Conservation (phyloP, 2,113 vertebrate species). For the Paraplagusia blochii region DNA sequence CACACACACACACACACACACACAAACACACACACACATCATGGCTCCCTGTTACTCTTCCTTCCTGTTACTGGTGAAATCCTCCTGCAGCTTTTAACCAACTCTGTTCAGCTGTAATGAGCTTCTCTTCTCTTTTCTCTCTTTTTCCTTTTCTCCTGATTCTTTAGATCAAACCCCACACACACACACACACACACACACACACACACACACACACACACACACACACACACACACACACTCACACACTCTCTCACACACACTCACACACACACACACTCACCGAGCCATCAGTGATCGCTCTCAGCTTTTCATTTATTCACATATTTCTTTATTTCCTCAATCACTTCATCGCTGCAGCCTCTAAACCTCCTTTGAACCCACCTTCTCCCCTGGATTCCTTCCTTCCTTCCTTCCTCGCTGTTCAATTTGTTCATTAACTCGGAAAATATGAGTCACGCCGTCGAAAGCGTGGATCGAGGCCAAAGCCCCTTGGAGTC, state of each 20-base stretch:
- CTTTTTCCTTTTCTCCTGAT: not conserved
- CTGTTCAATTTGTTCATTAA: constrained; percentile 16
- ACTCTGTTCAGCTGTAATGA: constrained; percentile 1
- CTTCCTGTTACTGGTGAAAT: constrained; percentile 14
- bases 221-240: no score
- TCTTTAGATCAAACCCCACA: not conserved
- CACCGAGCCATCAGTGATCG: not conserved
- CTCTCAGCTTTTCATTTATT: not conserved
- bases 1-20: no score
- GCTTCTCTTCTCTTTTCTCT: not conserved
- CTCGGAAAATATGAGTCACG: constrained; percentile 8
- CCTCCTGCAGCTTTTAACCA: not conserved
- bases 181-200: no score
- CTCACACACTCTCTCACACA: constrained; percentile 6
- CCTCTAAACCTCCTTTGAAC: not conserved
- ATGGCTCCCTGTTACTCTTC: constrained; percentile 11
- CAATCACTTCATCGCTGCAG: not conserved
- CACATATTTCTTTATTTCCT: not conserved
- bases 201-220: no score
- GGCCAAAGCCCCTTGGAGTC: constrained; percentile 3
- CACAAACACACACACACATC: constrained; percentile 13
- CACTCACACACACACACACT: no score
- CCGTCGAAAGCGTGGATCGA: not conserved
- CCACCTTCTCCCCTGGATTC: not conserved
- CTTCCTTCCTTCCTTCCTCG: not conserved